These are phyloP conservation scores for Egretta garzetta DNA, from an alignment of 2,113 vertebrate genomes.

Conservation along the genomic window DNA sequence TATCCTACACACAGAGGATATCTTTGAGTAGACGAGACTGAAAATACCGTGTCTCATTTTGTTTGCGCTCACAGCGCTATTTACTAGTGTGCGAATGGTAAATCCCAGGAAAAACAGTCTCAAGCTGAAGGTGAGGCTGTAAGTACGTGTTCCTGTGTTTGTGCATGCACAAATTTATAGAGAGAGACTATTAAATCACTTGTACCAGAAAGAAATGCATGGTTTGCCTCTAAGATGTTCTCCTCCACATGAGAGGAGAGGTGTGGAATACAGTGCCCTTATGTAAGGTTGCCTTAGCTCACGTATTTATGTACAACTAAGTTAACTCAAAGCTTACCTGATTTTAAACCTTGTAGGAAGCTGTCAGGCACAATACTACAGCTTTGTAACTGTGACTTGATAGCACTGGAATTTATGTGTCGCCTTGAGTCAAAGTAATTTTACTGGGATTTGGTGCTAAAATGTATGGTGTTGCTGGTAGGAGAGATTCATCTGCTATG, in stretches of 20 bases:
- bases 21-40: not conserved
- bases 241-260: not conserved
- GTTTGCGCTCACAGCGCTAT: not conserved
- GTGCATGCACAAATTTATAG: rapidly evolving
- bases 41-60: not conserved
- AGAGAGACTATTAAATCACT: not conserved
- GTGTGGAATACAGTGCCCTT: not conserved
- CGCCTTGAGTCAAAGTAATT: not conserved
- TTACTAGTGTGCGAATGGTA: not conserved
- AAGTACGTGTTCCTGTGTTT: not conserved
- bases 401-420: not conserved
- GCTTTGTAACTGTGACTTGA: not conserved
- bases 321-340: not conserved
- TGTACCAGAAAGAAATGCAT: not conserved
- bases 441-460: not conserved
- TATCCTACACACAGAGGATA: not conserved
- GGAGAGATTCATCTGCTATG: not conserved
- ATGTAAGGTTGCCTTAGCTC: not conserved
- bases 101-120: not conserved
- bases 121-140: not conserved
- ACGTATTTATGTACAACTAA: not conserved
- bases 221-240: not conserved
- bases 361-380: not conserved
- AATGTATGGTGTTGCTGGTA: not conserved
- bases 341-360: not conserved